These are phyloP conservation scores for Tyto alba DNA, from an alignment of 2,113 vertebrate species.

Conservation along the genomic window DNA sequence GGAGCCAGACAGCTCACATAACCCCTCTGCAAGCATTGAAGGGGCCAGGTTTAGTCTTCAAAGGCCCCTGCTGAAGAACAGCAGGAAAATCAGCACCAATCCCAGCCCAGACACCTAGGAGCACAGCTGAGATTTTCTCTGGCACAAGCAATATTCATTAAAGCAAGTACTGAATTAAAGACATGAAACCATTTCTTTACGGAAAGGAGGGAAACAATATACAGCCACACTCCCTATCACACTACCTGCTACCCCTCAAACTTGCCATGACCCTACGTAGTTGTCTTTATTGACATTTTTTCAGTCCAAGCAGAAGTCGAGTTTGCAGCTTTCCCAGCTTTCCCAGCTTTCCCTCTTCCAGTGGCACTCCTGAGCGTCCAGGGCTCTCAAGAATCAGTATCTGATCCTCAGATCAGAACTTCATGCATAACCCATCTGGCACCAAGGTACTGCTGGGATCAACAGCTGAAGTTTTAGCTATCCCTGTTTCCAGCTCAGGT, in stretches of 20 bases:
- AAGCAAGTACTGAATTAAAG: background rate
- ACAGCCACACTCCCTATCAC: background rate
- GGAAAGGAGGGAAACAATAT: background rate
- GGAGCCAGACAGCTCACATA: background rate
- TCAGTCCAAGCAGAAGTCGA: background rate
- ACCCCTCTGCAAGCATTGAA: background rate
- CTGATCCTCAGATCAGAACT: background rate
- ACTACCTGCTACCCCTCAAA: background rate
- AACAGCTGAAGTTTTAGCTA: background rate
- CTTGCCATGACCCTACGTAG: background rate
- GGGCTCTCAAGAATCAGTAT: background rate
- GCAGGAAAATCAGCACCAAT: background rate
- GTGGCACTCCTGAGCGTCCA: background rate
- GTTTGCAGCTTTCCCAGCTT: background rate
- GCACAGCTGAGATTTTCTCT: background rate
- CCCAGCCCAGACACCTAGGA: background rate
- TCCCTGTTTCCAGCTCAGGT: background rate
- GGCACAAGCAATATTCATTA: background rate
- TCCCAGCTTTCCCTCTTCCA: background rate
- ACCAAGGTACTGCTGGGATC: background rate
- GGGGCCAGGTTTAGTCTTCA: background rate
- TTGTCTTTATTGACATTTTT: background rate
- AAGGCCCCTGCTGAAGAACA: background rate
- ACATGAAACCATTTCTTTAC: background rate
- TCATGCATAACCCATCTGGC: fast-evolving